Percentiles rank a stretch among this genome's conserved stretches.
Evolutionary conservation across 2,797 vertebrate species (phyloP).

Genomic region (Apodemus agrarius): DNA sequence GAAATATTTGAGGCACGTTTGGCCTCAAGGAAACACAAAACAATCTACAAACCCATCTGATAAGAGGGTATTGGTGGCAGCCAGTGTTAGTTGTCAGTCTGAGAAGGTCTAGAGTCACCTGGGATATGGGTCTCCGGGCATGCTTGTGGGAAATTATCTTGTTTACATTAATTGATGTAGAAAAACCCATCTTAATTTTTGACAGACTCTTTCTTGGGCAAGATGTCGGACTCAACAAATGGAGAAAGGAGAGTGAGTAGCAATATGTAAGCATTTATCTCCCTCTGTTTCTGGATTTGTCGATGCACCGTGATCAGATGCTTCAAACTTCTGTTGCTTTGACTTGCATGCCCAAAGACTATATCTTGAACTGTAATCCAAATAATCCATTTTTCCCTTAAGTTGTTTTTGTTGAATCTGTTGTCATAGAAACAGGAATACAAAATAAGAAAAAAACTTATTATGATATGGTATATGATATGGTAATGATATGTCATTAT

Average conservation of each 20-base stretch:
- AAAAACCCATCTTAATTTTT: neutral
- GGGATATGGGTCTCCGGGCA: neutral
- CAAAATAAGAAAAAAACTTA: neutral
- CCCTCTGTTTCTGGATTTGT: neutral
- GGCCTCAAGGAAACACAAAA: neutral
- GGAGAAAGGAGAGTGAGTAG: neutral
- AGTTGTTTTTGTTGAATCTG: neutral
- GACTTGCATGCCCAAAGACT: neutral
- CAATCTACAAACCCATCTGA: neutral
- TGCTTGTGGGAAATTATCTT: neutral
- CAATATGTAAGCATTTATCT: neutral
- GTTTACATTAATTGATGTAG: neutral
- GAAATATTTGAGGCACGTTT: neutral
- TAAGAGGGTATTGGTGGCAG: neutral
- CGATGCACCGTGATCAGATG: neutral
- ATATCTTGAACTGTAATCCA: neutral
- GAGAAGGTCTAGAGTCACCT: neutral
- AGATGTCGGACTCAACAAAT: neutral
- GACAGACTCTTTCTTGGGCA: neutral
- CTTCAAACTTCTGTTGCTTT: neutral
- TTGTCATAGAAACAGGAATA: neutral
- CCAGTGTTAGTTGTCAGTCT: neutral
- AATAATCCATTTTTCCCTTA: neutral
- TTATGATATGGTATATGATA: no score
- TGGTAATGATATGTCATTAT: neutral